Percentiles rank a stretch among this genome's conserved stretches.
phyloP scores from a whole-genome alignment of 1,140 invertebrate species.

The Drosophila hydei region DNA sequence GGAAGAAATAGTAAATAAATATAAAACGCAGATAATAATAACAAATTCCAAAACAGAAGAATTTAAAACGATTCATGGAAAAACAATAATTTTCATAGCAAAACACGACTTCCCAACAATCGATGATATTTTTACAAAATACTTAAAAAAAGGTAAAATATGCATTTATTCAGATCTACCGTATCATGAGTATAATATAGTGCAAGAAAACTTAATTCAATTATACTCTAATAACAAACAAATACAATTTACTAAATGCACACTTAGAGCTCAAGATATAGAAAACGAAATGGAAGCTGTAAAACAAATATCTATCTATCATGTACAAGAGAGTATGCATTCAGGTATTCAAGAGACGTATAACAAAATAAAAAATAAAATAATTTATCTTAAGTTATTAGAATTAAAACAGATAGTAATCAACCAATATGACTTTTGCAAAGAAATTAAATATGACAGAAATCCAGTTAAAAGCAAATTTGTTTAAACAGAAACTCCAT shows the following conservation, averaged over 20 bases:
- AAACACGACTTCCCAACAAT: background rate
- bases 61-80: slow-evolving; percentile 8
- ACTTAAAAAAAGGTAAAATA: slow-evolving; percentile 27
- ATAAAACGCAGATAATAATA: slow-evolving; percentile 24
- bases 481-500: slow-evolving; percentile 35
- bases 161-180: slow-evolving; percentile 34
- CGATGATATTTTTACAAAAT: background rate
- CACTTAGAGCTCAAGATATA: slow-evolving; percentile 32
- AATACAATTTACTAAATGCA: slow-evolving; percentile 41
- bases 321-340: slow-evolving; percentile 15
- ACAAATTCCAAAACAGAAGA: slow-evolving; percentile 25
- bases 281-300: slow-evolving; percentile 32
- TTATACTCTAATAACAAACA: slow-evolving; percentile 35
- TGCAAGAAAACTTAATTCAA: slow-evolving; percentile 38
- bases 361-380: slow-evolving; percentile 20
- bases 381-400: slow-evolving; percentile 28
- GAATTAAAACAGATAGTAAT: slow-evolving; percentile 36
- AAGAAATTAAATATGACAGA: slow-evolving; percentile 33
- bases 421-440: slow-evolving; percentile 41
- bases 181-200: slow-evolving; percentile 24
- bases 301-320: slow-evolving; percentile 44
- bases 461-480: slow-evolving; percentile 46
- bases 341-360: slow-evolving; percentile 35
- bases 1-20: slow-evolving; percentile 44
- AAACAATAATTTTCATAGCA: background rate